phyloP scores from a whole-genome alignment of 2,113 vertebrate species.

The Gallinago media region DNA sequence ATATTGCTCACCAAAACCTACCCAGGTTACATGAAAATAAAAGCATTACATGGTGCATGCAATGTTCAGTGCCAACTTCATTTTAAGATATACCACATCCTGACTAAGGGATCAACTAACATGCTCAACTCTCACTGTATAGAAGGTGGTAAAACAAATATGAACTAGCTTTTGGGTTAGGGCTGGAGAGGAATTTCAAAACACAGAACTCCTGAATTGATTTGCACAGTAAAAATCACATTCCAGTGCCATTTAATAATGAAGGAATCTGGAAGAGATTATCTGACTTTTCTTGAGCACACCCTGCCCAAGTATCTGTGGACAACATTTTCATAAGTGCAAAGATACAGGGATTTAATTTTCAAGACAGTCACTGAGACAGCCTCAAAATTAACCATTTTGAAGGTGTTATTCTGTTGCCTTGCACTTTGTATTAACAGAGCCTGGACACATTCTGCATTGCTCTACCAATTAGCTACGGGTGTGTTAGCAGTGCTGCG shows the following conservation, averaged over 20 bases:
- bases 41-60: rapidly evolving
- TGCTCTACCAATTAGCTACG: rapidly evolving
- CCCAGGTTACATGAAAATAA: background rate
- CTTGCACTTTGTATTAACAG: background rate
- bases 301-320: background rate
- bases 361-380: background rate
- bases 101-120: background rate
- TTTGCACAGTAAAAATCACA: background rate
- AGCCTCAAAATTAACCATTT: background rate
- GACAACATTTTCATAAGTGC: background rate
- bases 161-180: rapidly evolving
- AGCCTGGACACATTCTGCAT: background rate
- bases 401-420: background rate
- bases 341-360: background rate
- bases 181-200: background rate
- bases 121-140: background rate
- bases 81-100: background rate
- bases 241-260: background rate
- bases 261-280: background rate
- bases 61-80: background rate
- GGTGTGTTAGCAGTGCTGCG: background rate
- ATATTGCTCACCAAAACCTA: background rate
- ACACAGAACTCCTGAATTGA: background rate
- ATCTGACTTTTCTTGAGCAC: background rate
- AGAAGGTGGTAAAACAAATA: background rate